Base-by-base conservation (phyloP, 1,140 invertebrate genomes). In the Pseudoatta argentina region DNA sequence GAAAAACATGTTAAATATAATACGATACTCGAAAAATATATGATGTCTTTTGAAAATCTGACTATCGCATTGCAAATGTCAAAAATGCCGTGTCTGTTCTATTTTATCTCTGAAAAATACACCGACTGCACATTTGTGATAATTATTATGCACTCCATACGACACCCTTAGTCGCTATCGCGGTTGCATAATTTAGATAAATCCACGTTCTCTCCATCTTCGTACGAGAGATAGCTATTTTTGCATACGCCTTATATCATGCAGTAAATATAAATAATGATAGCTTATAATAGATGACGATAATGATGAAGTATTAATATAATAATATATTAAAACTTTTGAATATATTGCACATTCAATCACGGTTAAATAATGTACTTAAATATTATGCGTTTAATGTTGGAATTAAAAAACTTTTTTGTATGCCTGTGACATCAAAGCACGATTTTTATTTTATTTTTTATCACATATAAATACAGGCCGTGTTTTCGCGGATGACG, bases 181-280 rank as follows among this genome's bases (percentile, higher is more conserved):
- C 14, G 21, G 44, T 69, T 71, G 78, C 66, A 81, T 81, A 81
- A 81, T 81, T 81, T 71, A 71, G n/a, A 69, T 71, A 81, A 44
- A 79, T 67, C 14, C 14, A 55, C 16, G 5, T 44, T 55, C 12
- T 27, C 55, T 81, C 5, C 30, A 44, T 69, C 18, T 67, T 34
- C n/a, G 12, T 12, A 55, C 30, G 30, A 57, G 30, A 39, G 44
- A 39, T 14, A 79, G 16, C 27, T 69, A 81, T 57, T 81, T 71
- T 71, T 79, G 8, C 21, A 24, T n/a, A 24, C 4, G 14, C 3
- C 10, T 79, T 57, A 18, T 57, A n/a, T 48, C n/a, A 30, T 10
- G 14, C 14, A n/a, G 51, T 8, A 21, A 81, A 12, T 21, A 39
- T 55, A 79, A 67, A 48, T 30, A 53, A 12, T 4, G 24, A 51